phyloP scores from a whole-genome alignment of 2,113 vertebrate genomes.

The Silurus asotus region DNA sequence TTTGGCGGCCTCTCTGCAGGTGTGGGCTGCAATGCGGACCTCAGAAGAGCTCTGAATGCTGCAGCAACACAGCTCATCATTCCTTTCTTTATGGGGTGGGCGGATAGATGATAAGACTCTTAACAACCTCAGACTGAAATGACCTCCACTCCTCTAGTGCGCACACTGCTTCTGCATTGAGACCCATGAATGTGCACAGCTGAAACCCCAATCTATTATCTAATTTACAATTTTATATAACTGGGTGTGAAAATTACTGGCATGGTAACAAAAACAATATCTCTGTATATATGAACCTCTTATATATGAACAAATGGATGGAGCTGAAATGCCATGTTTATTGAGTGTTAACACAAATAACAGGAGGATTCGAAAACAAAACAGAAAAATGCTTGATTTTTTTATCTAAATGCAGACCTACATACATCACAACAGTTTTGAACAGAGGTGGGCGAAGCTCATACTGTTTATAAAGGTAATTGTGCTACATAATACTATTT shows the following conservation, averaged over 20 bases:
- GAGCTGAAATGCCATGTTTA: background rate
- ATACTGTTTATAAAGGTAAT: too few relatives aligned
- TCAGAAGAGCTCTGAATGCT: constrained; percentile 17
- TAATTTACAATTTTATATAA: background rate
- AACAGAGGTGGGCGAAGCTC: too few relatives aligned
- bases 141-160: background rate
- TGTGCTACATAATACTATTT: too few relatives aligned
- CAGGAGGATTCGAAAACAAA: background rate
- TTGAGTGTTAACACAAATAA: background rate
- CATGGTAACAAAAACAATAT: background rate
- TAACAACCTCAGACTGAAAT: constrained; percentile 13
- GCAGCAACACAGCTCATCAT: constrained; percentile 7
- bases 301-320: too few relatives aligned
- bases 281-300: background rate
- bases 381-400: too few relatives aligned
- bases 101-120: constrained; percentile 33
- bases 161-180: constrained; percentile 8
- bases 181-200: background rate
- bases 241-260: background rate
- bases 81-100: constrained; percentile 19
- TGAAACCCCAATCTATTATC: constrained; percentile 2
- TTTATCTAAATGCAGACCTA: too few relatives aligned
- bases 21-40: constrained; percentile 52
- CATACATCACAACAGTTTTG: too few relatives aligned
- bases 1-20: constrained; percentile 15